Percentiles rank a stretch among this genome's conserved stretches.
Evolutionary conservation across 2,113 vertebrate genomes (phyloP).

Genomic region (Piprites chloris): DNA sequence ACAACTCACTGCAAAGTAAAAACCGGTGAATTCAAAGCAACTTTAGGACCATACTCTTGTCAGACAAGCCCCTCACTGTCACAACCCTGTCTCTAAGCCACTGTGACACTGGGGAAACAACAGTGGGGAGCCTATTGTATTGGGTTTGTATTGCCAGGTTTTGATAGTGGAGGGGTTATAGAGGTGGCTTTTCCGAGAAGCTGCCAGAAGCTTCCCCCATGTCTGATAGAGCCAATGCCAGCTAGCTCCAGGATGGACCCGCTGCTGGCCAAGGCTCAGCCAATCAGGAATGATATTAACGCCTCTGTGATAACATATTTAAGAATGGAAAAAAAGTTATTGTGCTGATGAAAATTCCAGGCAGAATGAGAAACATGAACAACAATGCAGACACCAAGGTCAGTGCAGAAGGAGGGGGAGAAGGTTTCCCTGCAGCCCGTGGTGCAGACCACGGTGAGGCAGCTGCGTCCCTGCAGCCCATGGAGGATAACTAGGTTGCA

Average conservation of each 20-base stretch:
- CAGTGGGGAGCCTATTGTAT: neutral
- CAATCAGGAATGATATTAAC: neutral
- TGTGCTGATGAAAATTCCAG: neutral
- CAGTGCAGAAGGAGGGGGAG: neutral
- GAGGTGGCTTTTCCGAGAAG: neutral
- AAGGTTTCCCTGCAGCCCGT: neutral
- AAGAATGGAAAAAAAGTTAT: neutral
- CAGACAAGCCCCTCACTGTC: neutral
- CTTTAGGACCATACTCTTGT: neutral
- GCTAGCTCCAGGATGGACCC: neutral
- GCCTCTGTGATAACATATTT: neutral
- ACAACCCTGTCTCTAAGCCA: neutral
- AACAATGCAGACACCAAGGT: neutral
- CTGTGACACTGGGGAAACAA: fast-evolving
- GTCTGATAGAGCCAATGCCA: neutral
- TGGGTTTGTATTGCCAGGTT: neutral
- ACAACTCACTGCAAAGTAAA: neutral
- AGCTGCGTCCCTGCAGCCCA: neutral
- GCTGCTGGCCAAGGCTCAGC: neutral
- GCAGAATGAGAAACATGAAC: neutral
- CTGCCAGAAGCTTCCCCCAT: neutral
- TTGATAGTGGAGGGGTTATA: neutral
- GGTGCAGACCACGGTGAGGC: neutral
- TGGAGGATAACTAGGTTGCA: neutral
- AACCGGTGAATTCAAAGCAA: neutral